Conservation (phyloP, 2,888 invertebrate genomes). For the Anthrax anthrax region DNA sequence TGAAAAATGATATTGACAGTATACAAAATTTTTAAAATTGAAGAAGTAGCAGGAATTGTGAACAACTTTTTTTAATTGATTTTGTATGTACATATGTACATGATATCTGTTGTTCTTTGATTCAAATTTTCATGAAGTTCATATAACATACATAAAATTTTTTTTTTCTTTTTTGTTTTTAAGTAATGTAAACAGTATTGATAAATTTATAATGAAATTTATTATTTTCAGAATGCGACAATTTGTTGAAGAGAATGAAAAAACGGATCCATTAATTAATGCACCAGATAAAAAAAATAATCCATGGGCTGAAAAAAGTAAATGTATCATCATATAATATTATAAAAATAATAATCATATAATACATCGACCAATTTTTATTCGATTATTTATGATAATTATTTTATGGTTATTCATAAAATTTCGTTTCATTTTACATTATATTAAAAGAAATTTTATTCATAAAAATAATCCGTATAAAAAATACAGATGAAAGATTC, state of each 20-base stretch:
- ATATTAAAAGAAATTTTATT: background rate
- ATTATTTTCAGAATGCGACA: constrained; percentile 62
- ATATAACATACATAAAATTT: too few relatives aligned
- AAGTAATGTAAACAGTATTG: too few relatives aligned
- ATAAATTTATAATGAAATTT: too few relatives aligned
- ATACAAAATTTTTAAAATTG: too few relatives aligned
- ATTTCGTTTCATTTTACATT: background rate
- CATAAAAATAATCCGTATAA: background rate
- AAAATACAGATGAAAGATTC: background rate
- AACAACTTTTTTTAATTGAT: too few relatives aligned
- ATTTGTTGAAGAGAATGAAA: constrained; percentile 93
- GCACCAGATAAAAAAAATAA: constrained; percentile 97
- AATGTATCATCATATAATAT: constrained; percentile 88
- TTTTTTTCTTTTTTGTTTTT: too few relatives aligned
- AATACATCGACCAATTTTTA: background rate
- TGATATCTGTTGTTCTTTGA: too few relatives aligned
- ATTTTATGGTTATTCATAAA: background rate
- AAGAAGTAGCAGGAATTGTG: too few relatives aligned
- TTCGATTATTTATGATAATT: background rate
- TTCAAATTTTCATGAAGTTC: too few relatives aligned
- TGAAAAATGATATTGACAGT: too few relatives aligned
- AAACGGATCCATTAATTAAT: constrained; percentile 89
- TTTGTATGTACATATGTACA: too few relatives aligned
- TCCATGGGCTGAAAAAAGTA: constrained; percentile 97
- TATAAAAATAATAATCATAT: background rate